phyloP scores from a whole-genome alignment of 2,888 invertebrate genomes.

The Platycheirus rosarum region DNA sequence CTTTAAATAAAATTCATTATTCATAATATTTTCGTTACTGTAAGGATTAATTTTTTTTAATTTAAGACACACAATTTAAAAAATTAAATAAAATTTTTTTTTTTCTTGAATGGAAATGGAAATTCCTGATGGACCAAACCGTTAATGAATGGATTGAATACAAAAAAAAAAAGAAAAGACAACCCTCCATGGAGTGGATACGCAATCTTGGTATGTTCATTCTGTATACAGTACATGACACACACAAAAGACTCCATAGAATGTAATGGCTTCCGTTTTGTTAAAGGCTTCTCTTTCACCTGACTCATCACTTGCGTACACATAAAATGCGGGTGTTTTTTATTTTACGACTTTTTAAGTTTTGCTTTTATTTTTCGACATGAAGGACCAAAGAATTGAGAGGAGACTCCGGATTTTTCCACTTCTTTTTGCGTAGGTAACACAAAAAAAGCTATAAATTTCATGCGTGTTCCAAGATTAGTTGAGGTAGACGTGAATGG shows the following conservation, averaged over 20 bases:
- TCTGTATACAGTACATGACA: constrained; percentile 43
- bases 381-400: not conserved
- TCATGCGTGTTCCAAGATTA: constrained; percentile 57
- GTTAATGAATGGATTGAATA: constrained; percentile 20
- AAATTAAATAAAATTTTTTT: constrained; percentile 8
- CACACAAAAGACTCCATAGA: constrained; percentile 68
- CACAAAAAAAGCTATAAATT: constrained; percentile 57
- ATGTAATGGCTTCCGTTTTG: constrained; percentile 73
- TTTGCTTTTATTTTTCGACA: constrained; percentile 41
- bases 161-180: not conserved
- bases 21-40: constrained; percentile 15
- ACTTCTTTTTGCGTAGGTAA: constrained; percentile 3
- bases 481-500: constrained; percentile 9
- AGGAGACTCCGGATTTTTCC: constrained; percentile 8
- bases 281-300: constrained; percentile 68
- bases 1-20: constrained; percentile 1
- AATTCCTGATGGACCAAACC: too few relatives aligned
- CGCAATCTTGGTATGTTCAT: constrained; percentile 60
- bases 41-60: not conserved
- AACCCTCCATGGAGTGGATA: constrained; percentile 7
- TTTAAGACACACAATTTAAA: not conserved
- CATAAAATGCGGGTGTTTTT: constrained; percentile 48
- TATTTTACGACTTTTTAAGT: constrained; percentile 69
- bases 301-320: constrained; percentile 72
- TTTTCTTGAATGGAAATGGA: too few relatives aligned